Evolutionary conservation across 2,113 vertebrate species (phyloP).

Genomic region (Hemiprocne comata): DNA sequence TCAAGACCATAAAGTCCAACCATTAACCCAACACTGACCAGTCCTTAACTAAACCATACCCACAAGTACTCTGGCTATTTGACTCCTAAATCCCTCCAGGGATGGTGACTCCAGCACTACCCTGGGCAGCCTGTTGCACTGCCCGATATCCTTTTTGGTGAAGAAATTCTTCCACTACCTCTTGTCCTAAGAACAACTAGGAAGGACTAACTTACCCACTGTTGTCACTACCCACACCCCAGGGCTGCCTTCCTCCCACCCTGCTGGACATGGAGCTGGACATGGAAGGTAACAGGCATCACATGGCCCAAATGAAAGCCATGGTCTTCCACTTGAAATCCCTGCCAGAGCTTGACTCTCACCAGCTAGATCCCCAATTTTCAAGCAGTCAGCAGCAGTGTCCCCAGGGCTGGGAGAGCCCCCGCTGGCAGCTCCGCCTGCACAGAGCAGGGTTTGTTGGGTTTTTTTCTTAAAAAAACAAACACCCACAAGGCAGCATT

Average conservation of each 20-base stretch:
- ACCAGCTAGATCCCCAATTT: background rate
- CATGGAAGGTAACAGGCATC: background rate
- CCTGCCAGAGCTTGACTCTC: background rate
- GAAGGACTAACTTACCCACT: background rate
- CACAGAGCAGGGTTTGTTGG: background rate
- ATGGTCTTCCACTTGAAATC: background rate
- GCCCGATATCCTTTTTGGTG: no score
- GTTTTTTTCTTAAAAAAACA: background rate
- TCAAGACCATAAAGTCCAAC: no score
- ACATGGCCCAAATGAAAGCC: background rate
- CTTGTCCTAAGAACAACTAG: background rate
- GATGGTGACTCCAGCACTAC: no score
- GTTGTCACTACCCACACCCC: background rate
- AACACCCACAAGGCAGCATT: background rate
- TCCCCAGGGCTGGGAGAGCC: background rate
- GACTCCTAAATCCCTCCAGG: no score
- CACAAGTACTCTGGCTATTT: no score
- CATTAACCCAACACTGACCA: no score
- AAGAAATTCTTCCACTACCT: no score
- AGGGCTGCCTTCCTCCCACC: background rate
- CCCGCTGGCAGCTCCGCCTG: background rate
- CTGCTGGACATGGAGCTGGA: background rate
- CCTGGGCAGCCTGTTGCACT: no score
- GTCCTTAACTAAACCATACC: no score
- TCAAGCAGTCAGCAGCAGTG: background rate